A percentile compares a stretch with the other conserved stretches of the same genome.
Evolutionary conservation across 2,113 vertebrate species (phyloP).

Genomic region (Hippocampus mohnikei): DNA sequence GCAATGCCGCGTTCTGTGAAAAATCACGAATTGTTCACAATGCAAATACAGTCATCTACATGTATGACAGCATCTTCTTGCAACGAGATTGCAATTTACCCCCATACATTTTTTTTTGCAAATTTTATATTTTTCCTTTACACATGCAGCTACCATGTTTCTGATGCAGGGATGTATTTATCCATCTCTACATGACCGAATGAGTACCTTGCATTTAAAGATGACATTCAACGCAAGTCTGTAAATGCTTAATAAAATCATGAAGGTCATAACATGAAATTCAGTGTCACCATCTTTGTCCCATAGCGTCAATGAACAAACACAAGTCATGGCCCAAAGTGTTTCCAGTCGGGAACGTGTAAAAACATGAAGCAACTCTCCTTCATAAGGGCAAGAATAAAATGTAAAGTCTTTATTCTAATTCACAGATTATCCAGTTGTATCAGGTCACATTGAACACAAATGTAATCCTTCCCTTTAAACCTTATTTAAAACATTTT

Average conservation of each 20-base stretch:
- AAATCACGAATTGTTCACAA: neutral
- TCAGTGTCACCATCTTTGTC: neutral
- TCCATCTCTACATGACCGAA: too few species aligned
- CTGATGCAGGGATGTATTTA: too few species aligned
- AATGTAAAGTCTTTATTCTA: slow-evolving; percentile 58
- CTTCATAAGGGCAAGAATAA: slow-evolving; percentile 17
- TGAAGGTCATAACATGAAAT: too few species aligned
- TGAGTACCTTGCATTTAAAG: too few species aligned
- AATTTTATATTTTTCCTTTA: too few species aligned
- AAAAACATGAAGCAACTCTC: neutral
- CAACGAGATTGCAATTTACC: too few species aligned
- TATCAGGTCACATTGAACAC: slow-evolving; percentile 56
- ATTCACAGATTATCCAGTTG: slow-evolving; percentile 68
- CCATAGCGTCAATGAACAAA: neutral
- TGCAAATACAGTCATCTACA: too few species aligned
- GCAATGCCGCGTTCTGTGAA: neutral
- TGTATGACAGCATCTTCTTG: too few species aligned
- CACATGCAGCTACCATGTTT: neutral
- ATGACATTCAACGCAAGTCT: too few species aligned
- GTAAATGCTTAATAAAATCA: too few species aligned
- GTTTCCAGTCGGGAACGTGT: neutral
- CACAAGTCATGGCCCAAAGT: neutral
- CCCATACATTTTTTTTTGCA: too few species aligned
- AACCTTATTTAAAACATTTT: slow-evolving; percentile 34
- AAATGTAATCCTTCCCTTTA: slow-evolving; percentile 49